Conservation (phyloP, 2,888 invertebrate genomes). For the Caenorhabditis drosophilae region DNA sequence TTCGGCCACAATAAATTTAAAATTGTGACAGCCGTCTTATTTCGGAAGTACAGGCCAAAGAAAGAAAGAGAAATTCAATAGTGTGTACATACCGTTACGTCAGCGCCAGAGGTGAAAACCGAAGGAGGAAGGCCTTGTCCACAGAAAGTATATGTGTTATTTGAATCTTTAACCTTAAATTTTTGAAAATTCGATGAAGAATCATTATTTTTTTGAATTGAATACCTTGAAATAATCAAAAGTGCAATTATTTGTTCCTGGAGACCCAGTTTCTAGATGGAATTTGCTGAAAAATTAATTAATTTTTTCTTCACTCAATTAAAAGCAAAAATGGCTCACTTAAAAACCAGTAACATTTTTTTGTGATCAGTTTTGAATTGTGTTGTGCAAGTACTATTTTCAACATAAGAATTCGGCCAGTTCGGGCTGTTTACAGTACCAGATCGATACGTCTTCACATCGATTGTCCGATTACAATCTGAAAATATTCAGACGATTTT, state of each 20-base stretch:
- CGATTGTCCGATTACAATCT: conserved; percentile 66
- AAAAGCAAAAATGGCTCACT: conserved; percentile 9
- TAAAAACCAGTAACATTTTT: conserved; percentile 44
- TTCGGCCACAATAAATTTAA: neutral
- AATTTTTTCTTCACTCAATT: neutral
- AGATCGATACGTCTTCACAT: conserved; percentile 29
- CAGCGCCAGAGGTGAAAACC: conserved; percentile 14
- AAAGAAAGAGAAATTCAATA: neutral
- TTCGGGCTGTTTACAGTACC: conserved; percentile 61
- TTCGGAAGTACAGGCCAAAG: neutral
- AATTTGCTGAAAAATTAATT: neutral
- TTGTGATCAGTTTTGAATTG: conserved; percentile 30
- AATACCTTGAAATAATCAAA: conserved; percentile 16
- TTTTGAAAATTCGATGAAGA: too few species aligned
- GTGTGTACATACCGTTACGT: conserved; percentile 3
- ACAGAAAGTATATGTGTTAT: neutral
- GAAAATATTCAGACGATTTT: conserved; percentile 11
- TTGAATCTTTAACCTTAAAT: neutral
- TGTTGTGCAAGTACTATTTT: conserved; percentile 57
- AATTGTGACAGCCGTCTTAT: neutral
- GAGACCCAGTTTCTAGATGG: neutral
- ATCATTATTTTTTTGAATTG: neutral
- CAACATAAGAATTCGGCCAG: conserved; percentile 57
- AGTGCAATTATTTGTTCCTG: neutral
- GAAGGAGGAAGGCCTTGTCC: conserved; percentile 4